phyloP scores from a whole-genome alignment of 2,113 vertebrate genomes.

The Lampris incognitus region DNA sequence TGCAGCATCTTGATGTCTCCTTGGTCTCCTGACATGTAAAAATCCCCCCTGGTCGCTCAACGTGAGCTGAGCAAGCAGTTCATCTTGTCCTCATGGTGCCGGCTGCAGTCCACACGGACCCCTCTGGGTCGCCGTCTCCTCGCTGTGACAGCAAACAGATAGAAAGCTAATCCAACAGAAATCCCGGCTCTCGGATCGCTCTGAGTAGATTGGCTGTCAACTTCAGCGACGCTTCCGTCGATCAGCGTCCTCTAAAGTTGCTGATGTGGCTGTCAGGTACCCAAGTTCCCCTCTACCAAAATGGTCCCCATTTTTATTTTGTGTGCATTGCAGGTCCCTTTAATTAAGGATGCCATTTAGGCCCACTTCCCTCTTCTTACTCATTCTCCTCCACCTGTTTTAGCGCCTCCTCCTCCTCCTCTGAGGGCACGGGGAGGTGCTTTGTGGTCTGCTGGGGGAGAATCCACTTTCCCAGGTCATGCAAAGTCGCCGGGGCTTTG shows the following conservation, averaged over 20 bases:
- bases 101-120: background rate
- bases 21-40: slow-evolving; percentile 27
- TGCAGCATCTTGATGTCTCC: slow-evolving; percentile 73
- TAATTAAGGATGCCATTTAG: background rate
- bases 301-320: background rate
- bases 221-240: background rate
- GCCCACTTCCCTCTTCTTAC: slow-evolving; percentile 20
- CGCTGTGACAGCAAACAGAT: background rate
- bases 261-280: background rate
- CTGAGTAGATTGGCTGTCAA: background rate
- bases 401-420: slow-evolving; percentile 6
- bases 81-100: slow-evolving; percentile 26
- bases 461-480: slow-evolving; percentile 76
- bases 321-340: too few relatives aligned
- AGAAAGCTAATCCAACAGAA: slow-evolving; percentile 4
- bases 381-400: slow-evolving; percentile 22
- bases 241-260: background rate
- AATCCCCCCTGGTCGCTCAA: slow-evolving; percentile 17
- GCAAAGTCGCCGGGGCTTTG: slow-evolving; percentile 74
- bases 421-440: slow-evolving; percentile 12
- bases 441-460: slow-evolving; percentile 46
- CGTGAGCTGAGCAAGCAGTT: slow-evolving; percentile 1
- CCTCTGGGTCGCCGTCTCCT: slow-evolving; percentile 2
- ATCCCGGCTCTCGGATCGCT: slow-evolving; percentile 1
- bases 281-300: background rate